Base-by-base conservation (phyloP, 2,797 vertebrate species). In the Erethizon dorsatum region DNA sequence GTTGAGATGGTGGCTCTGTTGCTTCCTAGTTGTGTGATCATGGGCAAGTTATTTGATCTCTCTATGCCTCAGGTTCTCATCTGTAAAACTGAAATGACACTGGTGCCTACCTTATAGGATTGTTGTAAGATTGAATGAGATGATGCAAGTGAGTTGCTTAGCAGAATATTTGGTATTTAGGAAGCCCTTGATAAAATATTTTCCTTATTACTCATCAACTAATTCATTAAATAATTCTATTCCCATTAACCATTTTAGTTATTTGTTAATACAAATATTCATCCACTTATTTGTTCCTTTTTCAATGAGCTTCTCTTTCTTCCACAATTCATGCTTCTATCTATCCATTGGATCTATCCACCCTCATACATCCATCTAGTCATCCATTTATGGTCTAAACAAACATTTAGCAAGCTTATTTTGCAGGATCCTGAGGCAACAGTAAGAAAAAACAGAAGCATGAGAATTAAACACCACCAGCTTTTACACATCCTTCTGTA, bases 161-260 rank as follows among this genome's bases (percentile, higher is more conserved):
- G n/a, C 50, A 92, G 67, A 75, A 22, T 63, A 33, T 57, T 41
- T 67, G 56, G 31, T 61, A 75, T 65, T 67, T 75, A 54, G 45
- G 73, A 77, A 85, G 63, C 22, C 77, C 37, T 61, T 47, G 82
- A 41, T 77, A 90, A 87, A 91, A 33, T 50, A 5, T 22, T 57
- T 84, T 57, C 31, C 56, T 84, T 28, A 26, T 28, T 47, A 24
- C 9, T 79, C 31, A 57, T 83, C 17, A 87, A 69, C 37, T 50
- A 73, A 73, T 92, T 94, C 41, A 57, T 73, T 78, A 57, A 73
- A 18, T 65, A n/a, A 88, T 88, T 80, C 63, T 63, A n/a, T 57
- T 37, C 10, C 6, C 26, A 15, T 37, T 50, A 91, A 69, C 52
- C 56, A 5, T 79, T 83, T 50, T 14, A 56, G 63, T 52, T 71